Base-by-base conservation (phyloP, 1,140 invertebrate species). In the Acromyrmex charruanus region DNA sequence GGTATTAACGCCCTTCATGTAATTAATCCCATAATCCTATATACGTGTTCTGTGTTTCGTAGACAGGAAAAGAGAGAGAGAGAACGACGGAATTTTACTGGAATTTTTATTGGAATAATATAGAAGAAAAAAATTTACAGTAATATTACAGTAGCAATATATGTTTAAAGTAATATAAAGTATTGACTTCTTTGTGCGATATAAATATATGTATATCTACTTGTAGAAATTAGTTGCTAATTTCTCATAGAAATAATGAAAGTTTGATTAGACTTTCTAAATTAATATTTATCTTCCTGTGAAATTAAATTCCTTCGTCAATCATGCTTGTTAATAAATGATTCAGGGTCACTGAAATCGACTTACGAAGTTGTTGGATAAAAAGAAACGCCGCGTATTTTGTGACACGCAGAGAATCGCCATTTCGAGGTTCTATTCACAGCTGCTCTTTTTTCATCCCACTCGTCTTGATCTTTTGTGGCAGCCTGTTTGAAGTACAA, bases 21-120 rank as follows among this genome's bases (percentile, higher is more conserved):
- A 94, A 94, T 95, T 94, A 95, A 95, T 95, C 94, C 94, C 87
- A 88, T 93, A 93, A 94, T 92, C 93, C 92, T 86, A 90, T 91
- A 92, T 92, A 93, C 90, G 92, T 92, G 88, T 92, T 89, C 86
- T 88, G 80, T 90, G 66, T 44, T 91, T 90, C 59, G 87, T 58
- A 44, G 79, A 87, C 77, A 86, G 85, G 79, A 85, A 88, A 92
- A 92, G 28, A 31, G 28, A 31, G 28, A 31, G 3, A 31, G 28
- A 31, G 86, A 89, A 90, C 59, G 12, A 79, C 53, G 53, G 21
- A 21, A 21, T 21, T 66, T 74, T 61, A 77, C 72, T 51, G 10
- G 2, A 14, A 82, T 5, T 81, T 71, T 25, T 49, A 35, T 63
- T 18, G 6, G n/a, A 25, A 25, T 18, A 35, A 12, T 51, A 74